A percentile compares a stretch with the other conserved stretches of the same genome.
phyloP scores from a whole-genome alignment of 2,113 vertebrate species.

The Micronycteris hirsuta region DNA sequence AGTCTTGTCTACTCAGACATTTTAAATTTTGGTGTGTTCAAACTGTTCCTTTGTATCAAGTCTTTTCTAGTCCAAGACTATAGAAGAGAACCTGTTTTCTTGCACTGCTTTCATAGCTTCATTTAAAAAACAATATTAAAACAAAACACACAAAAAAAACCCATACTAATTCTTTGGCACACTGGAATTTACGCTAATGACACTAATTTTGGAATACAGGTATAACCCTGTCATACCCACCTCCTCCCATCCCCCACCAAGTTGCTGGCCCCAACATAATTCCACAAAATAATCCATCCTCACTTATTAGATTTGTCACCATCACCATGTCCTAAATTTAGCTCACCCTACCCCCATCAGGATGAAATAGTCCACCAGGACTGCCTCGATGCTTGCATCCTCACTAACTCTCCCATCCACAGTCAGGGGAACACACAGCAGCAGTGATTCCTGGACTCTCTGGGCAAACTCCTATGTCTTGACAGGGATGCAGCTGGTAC shows the following conservation, averaged over 20 bases:
- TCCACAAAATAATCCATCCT: neutral
- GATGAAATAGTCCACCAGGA: neutral
- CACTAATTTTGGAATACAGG: neutral
- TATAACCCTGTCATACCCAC: too few species aligned
- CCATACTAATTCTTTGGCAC: neutral
- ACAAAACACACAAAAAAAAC: neutral
- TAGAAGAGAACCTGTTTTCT: slow-evolving; percentile 1
- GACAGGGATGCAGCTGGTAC: neutral
- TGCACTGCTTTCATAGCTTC: neutral
- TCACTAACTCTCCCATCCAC: neutral
- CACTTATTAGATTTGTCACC: neutral
- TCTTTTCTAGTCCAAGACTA: slow-evolving; percentile 9
- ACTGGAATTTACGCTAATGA: neutral
- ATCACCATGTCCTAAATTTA: neutral
- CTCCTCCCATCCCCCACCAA: neutral
- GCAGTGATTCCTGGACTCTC: neutral
- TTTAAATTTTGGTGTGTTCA: slow-evolving; percentile 16
- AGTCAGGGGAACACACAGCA: neutral
- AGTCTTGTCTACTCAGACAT: neutral
- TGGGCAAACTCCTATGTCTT: neutral
- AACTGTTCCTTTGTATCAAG: neutral
- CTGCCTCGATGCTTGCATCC: neutral
- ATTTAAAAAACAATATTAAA: slow-evolving; percentile 20
- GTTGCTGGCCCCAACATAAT: neutral
- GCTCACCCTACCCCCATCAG: neutral